Evolutionary conservation across 2,888 invertebrate genomes (phyloP).

Genomic region (Noctua fimbriata): DNA sequence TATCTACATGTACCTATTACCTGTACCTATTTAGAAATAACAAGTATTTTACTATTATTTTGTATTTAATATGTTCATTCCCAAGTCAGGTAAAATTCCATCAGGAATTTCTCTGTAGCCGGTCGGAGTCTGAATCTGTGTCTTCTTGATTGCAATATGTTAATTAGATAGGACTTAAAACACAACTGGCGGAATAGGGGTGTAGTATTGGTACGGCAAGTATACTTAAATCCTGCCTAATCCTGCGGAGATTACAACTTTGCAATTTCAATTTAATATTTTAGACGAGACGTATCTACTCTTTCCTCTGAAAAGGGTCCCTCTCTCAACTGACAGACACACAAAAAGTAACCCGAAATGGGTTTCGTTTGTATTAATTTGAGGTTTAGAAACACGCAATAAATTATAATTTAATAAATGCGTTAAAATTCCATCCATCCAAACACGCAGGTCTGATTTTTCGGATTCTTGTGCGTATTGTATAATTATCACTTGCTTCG

Average conservation of each 20-base stretch:
- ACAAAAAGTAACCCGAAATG: conserved; percentile 5
- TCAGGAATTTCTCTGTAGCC: too few relatives aligned
- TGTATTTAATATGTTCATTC: too few relatives aligned
- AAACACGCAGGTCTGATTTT: too few relatives aligned
- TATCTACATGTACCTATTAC: too few relatives aligned
- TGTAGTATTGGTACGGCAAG: not conserved
- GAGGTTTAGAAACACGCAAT: not conserved
- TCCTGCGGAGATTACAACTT: not conserved
- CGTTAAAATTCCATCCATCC: not conserved
- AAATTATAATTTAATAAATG: not conserved
- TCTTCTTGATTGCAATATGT: too few relatives aligned
- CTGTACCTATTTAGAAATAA: too few relatives aligned
- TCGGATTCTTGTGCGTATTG: too few relatives aligned
- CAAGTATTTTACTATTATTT: too few relatives aligned
- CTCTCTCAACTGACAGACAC: conserved; percentile 16
- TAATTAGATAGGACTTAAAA: not conserved
- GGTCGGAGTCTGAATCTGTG: too few relatives aligned
- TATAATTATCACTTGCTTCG: too few relatives aligned
- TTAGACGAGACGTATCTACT: not conserved
- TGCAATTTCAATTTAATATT: not conserved
- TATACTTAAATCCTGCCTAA: not conserved
- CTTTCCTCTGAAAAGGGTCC: conserved; percentile 20
- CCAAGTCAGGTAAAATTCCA: too few relatives aligned
- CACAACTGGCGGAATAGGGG: not conserved
- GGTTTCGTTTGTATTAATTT: conserved; percentile 20